These are phyloP conservation scores for Uropsilus gracilis DNA, from an alignment of 2,113 vertebrate species.

Conservation along the genomic window DNA sequence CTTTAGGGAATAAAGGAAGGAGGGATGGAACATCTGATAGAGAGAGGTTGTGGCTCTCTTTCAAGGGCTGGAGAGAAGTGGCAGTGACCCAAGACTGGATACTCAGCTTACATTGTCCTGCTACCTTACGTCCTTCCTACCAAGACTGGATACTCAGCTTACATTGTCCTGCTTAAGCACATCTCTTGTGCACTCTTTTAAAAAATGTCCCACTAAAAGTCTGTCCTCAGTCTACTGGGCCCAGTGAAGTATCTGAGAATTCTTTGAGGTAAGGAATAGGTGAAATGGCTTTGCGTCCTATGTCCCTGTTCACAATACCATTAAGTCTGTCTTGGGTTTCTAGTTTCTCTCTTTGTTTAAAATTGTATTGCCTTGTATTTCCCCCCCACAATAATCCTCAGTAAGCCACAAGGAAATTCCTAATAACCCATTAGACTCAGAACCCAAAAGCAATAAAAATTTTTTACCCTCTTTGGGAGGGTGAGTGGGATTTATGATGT, in stretches of 20 bases:
- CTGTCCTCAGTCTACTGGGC: background rate
- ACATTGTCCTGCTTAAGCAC: background rate
- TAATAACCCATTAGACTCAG: background rate
- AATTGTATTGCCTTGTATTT: background rate
- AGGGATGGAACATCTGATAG: background rate
- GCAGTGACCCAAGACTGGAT: background rate
- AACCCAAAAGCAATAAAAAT: background rate
- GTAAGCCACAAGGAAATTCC: background rate
- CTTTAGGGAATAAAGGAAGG: background rate
- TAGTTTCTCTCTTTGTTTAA: background rate
- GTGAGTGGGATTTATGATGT: background rate
- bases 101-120: background rate
- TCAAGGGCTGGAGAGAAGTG: background rate
- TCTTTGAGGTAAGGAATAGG: background rate
- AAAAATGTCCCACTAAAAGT: background rate
- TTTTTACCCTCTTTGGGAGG: background rate
- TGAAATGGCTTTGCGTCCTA: background rate
- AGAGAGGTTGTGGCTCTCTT: background rate
- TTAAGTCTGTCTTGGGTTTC: background rate
- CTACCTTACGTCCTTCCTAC: background rate
- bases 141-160: background rate
- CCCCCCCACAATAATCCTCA: background rate
- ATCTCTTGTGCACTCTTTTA: background rate
- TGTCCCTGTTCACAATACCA: background rate
- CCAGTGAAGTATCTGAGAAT: background rate